Percentiles rank a stretch among this genome's conserved stretches.
These are phyloP conservation scores for Hippocampus kuda DNA, from an alignment of 2,797 vertebrate genomes.

Conservation along the genomic window DNA sequence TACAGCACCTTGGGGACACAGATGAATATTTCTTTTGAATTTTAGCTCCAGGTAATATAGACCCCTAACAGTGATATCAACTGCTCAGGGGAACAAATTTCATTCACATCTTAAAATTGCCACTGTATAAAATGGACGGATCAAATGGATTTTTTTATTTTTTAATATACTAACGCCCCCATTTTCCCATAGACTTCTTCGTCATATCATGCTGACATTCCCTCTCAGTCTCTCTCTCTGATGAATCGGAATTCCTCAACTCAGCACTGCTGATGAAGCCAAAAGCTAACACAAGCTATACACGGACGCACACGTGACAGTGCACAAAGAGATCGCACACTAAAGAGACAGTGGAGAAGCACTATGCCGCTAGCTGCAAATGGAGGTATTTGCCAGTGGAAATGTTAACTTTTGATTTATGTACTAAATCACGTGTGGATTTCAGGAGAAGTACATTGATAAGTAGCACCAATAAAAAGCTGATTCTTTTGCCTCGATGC, in stretches of 20 bases:
- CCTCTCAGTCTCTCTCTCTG: conserved; percentile 28
- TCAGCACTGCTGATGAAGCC: conserved; percentile 70
- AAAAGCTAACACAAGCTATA: conserved; percentile 58
- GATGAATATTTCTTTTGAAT: background rate
- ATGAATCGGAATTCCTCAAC: conserved; percentile 65
- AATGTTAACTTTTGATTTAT: background rate
- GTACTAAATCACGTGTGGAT: background rate
- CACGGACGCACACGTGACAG: conserved; percentile 45
- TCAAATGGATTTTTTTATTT: background rate
- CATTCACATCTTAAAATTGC: background rate
- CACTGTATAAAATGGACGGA: background rate
- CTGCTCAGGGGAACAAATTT: background rate
- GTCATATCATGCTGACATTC: background rate
- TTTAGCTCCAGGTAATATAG: background rate
- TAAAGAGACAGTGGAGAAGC: conserved; percentile 34
- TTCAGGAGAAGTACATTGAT: too few species aligned
- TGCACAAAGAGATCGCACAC: conserved; percentile 50
- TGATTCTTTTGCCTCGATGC: too few species aligned
- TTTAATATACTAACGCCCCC: background rate
- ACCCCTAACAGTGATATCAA: background rate
- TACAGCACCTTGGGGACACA: background rate
- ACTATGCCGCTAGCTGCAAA: background rate
- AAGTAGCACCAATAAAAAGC: too few species aligned
- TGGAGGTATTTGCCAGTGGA: background rate
- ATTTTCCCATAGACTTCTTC: background rate